phyloP scores from a whole-genome alignment of 2,113 vertebrate genomes.

The Copsychus sechellarum region DNA sequence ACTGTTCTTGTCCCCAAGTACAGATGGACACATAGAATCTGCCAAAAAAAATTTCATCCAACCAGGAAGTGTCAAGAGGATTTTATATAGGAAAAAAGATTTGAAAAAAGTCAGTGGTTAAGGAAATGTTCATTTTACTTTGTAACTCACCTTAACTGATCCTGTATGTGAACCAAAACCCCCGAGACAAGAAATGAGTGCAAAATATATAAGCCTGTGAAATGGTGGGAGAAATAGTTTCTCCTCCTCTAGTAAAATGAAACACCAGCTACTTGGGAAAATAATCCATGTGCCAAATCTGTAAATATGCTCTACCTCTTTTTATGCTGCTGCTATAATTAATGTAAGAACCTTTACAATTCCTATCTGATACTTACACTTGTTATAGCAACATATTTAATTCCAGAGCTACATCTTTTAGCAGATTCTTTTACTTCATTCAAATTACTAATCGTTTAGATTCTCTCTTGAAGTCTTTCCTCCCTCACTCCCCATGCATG shows the following conservation, averaged over 20 bases:
- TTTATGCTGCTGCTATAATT: conserved; percentile 57
- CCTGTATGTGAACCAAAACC: background rate
- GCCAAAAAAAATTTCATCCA: background rate
- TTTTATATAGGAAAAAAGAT: background rate
- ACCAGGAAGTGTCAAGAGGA: background rate
- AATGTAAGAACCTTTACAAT: conserved; percentile 52
- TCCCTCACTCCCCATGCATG: conserved; percentile 78
- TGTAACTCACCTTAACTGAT: conserved; percentile 24
- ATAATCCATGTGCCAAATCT: conserved; percentile 17
- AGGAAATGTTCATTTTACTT: conserved; percentile 14
- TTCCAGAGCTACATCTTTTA: conserved; percentile 63
- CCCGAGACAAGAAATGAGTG: background rate
- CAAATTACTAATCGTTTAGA: conserved; percentile 79
- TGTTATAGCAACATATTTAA: conserved; percentile 59
- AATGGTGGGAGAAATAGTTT: conserved; percentile 14
- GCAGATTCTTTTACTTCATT: conserved; percentile 74
- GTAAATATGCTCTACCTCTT: conserved; percentile 39
- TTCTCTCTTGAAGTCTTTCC: conserved; percentile 75
- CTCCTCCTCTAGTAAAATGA: background rate
- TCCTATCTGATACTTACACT: conserved; percentile 47
- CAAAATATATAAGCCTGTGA: background rate
- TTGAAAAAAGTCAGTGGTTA: background rate
- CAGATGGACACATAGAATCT: background rate
- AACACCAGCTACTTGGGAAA: conserved; percentile 1
- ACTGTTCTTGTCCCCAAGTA: background rate